Percentiles rank a stretch among this genome's conserved stretches.
Evolutionary conservation across 1,140 invertebrate genomes (phyloP).

Genomic region (Euschistus heros): DNA sequence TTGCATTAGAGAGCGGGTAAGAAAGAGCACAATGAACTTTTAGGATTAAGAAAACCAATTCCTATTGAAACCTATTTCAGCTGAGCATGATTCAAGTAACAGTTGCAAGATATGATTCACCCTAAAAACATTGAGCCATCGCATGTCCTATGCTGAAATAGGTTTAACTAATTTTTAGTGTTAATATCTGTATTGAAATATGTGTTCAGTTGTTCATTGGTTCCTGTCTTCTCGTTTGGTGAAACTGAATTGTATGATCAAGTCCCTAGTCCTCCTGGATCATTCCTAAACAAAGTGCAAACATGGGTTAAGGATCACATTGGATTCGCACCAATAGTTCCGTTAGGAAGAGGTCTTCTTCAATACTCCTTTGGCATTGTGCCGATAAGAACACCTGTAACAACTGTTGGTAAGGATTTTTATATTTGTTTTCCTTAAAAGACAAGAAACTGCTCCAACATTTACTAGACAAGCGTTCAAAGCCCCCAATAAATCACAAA

Average conservation of each 20-base stretch:
- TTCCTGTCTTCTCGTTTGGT: slow-evolving; percentile 84
- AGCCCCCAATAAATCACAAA: too few species aligned
- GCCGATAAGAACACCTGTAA: slow-evolving; percentile 63
- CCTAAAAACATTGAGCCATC: too few species aligned
- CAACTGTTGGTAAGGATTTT: slow-evolving; percentile 62
- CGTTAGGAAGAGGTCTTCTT: slow-evolving; percentile 76
- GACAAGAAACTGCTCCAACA: too few species aligned
- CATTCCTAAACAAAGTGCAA: slow-evolving; percentile 55
- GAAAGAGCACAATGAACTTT: slow-evolving; percentile 33
- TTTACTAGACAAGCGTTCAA: too few species aligned
- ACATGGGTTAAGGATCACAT: slow-evolving; percentile 39
- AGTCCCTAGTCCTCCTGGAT: slow-evolving; percentile 57
- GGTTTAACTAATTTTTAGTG: too few species aligned
- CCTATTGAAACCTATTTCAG: too few species aligned
- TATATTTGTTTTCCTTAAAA: too few species aligned
- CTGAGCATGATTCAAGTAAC: too few species aligned
- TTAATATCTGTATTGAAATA: too few species aligned
- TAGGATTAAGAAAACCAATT: too few species aligned
- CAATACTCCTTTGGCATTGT: slow-evolving; percentile 80
- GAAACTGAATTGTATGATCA: slow-evolving; percentile 83
- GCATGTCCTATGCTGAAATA: too few species aligned
- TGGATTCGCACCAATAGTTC: slow-evolving; percentile 68
- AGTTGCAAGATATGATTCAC: too few species aligned
- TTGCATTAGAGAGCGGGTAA: slow-evolving; percentile 73
- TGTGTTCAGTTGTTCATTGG: slow-evolving; percentile 61